Conservation (phyloP, 2,888 invertebrate species). For the Epinotia bilunana region DNA sequence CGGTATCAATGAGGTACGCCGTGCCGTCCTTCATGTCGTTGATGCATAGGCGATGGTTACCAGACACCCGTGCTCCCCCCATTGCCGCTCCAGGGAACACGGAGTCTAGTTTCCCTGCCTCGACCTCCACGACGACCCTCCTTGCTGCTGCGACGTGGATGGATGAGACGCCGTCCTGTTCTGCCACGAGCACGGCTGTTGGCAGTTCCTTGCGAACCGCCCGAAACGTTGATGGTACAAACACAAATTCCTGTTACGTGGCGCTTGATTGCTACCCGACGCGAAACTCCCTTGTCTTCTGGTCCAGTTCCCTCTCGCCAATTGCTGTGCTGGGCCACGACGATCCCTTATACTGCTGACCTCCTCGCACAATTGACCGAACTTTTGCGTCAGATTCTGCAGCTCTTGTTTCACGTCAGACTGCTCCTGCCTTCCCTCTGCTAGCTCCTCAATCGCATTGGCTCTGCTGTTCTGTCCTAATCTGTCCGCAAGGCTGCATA, state of each 20-base stretch:
- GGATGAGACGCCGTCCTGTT: not conserved
- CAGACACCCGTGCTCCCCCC: constrained; percentile 1
- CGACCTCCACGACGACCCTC: not conserved
- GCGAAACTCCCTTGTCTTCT: not conserved
- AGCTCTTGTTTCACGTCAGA: too few relatives aligned
- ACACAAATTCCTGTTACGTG: not conserved
- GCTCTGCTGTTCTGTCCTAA: too few relatives aligned
- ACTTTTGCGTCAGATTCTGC: too few relatives aligned
- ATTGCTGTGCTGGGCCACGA: not conserved
- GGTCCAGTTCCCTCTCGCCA: not conserved
- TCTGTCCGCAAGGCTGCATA: too few relatives aligned
- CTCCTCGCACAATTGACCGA: not conserved
- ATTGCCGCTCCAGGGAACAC: constrained; percentile 6
- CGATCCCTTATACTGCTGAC: not conserved
- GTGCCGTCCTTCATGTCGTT: constrained; percentile 16
- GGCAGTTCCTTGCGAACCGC: constrained; percentile 7
- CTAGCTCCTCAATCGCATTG: too few relatives aligned
- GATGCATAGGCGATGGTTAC: constrained; percentile 3
- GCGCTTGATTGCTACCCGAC: not conserved
- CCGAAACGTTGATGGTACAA: constrained; percentile 9
- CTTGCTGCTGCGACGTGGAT: not conserved
- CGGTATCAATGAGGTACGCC: not conserved
- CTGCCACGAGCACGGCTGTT: not conserved
- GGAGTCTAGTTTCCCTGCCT: constrained; percentile 16
- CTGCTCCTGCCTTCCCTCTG: too few relatives aligned